These are phyloP conservation scores for Megalopta genalis DNA, from an alignment of 1,140 invertebrate species.

Conservation along the genomic window DNA sequence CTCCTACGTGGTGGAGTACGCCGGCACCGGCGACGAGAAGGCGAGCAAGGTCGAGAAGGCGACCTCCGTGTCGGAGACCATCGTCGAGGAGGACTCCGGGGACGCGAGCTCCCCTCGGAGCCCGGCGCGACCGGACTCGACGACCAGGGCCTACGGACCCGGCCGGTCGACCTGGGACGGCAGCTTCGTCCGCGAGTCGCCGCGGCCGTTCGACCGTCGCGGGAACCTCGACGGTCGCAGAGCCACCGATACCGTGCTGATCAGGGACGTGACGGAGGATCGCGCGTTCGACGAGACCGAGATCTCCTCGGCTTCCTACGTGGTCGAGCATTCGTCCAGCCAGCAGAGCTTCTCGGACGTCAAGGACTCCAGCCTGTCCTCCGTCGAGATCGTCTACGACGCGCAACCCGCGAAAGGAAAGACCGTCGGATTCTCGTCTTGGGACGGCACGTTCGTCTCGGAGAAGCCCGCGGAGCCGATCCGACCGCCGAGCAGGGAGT, in stretches of 20 bases:
- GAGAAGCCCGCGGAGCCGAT: slow-evolving; percentile 69
- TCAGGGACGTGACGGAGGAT: slow-evolving; percentile 72
- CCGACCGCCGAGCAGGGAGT: slow-evolving; percentile 56
- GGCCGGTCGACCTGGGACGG: slow-evolving; percentile 71
- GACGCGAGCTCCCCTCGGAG: background rate
- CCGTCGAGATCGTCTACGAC: slow-evolving; percentile 49
- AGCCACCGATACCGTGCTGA: slow-evolving; percentile 53
- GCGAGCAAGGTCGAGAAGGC: slow-evolving; percentile 56
- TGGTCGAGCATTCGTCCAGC: slow-evolving; percentile 72
- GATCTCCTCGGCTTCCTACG: slow-evolving; percentile 66
- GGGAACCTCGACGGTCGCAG: background rate
- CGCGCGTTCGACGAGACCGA: slow-evolving; percentile 75
- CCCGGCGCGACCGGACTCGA: background rate
- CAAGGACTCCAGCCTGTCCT: slow-evolving; percentile 41
- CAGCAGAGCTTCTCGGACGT: slow-evolving; percentile 64
- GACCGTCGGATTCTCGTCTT: slow-evolving; percentile 77
- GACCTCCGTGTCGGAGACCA: slow-evolving; percentile 50
- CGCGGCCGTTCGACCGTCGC: slow-evolving; percentile 14
- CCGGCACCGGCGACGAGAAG: slow-evolving; percentile 41
- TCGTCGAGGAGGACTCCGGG: slow-evolving; percentile 52
- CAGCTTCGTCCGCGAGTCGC: slow-evolving; percentile 59
- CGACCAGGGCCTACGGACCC: slow-evolving; percentile 42
- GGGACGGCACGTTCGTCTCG: slow-evolving; percentile 80
- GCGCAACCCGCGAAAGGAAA: slow-evolving; percentile 38
- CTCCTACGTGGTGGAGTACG: slow-evolving; percentile 60